Conservation (phyloP, 2,113 vertebrate species). For the Xenopus laevis region DNA sequence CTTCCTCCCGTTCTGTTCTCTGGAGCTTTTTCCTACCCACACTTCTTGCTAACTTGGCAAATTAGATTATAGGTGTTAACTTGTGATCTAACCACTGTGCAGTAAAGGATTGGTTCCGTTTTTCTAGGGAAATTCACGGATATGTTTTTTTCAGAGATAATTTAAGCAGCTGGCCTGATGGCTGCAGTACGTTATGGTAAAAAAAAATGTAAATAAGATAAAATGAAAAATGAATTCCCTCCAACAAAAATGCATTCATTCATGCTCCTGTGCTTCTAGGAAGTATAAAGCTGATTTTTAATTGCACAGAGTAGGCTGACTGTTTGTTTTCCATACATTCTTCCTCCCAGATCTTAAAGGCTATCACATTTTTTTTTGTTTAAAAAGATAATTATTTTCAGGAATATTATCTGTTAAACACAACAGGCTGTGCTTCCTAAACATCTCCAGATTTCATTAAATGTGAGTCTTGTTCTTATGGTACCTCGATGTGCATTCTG, state of each 20-base stretch:
- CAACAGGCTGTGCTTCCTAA: no score
- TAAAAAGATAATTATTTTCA: no score
- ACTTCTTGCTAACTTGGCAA: slow-evolving; percentile 36
- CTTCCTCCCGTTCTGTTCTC: slow-evolving; percentile 18
- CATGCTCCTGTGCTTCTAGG: no score
- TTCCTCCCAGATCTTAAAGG: no score
- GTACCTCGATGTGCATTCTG: no score
- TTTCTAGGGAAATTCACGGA: neutral
- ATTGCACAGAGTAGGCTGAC: no score
- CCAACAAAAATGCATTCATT: neutral
- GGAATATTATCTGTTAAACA: no score
- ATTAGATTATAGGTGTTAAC: slow-evolving; percentile 47
- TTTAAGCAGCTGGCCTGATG: neutral
- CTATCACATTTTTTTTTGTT: no score
- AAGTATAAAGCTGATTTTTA: no score
- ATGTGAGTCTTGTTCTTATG: no score
- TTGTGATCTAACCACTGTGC: slow-evolving; percentile 26
- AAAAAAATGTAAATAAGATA: slow-evolving; percentile 4
- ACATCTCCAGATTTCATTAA: no score
- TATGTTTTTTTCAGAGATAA: neutral
- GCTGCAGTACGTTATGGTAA: neutral
- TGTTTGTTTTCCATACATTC: no score
- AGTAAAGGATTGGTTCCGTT: slow-evolving; percentile 5
- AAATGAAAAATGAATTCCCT: neutral
- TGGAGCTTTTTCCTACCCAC: slow-evolving; percentile 17